Evolutionary conservation across 2,888 invertebrate species (phyloP), one percentile per base, ranked within the genome.

Genomic region (Nezara viridula): DNA sequence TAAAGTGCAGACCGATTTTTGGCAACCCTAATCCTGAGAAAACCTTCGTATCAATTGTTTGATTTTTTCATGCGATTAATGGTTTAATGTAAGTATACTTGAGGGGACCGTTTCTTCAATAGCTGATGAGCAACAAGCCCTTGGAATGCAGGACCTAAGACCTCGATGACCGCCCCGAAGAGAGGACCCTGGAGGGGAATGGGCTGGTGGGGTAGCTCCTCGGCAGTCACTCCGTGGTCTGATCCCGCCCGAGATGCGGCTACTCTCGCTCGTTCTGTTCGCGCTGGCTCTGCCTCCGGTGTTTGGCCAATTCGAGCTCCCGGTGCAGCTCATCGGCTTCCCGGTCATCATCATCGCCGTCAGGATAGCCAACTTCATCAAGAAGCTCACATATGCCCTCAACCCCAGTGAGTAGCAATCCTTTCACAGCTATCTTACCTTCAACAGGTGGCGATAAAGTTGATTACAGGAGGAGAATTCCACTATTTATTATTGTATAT

Each of bases 241-340:
- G 85, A 50, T 60, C n/a, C 21, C 86, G 37, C 60, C 47, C 47
- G 86, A 49, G 66, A 86, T 88, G 88, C 66, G 81, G 85, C 85
- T 81, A 1, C 49, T 44, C 21, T 52, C 40, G 86, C n/a, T 86
- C 24, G 60, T 86, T 47, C 19, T 85, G 52, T 44, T 89, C 40
- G n/a, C 66, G 0, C 32, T 88, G 60, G 73, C 88, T 0, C 44
- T 44, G 21, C 66, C 73, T 44, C 60, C 88, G 9, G 88, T 73
- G 27, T 90, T 91, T 52, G 90, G 90, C 10, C 91, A 91, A 0
- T 96, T 97, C 92, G 96, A 97, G 92, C 92, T 97, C 89, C 97
- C 97, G 21, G 96, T 97, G n/a, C 97, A 97, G 92, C 93, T 97
- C 89, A 94, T 97, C 66, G 97, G 97, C 47, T 97, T 97, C 92